Evolutionary conservation across 2,888 invertebrate genomes (phyloP).

Genomic region (Helobdella robusta): DNA sequence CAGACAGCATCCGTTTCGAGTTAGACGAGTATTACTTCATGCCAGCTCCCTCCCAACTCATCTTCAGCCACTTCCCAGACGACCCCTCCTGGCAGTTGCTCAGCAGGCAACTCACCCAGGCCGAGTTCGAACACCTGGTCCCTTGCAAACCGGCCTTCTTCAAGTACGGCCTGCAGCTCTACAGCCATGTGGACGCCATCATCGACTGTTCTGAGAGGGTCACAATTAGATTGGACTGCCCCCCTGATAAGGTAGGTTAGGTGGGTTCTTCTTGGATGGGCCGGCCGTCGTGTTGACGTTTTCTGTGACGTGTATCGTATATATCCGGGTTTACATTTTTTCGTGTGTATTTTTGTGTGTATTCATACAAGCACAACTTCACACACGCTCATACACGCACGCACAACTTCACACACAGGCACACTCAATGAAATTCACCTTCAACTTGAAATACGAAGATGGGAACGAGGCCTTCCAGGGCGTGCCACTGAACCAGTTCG

Average conservation of each 20-base stretch:
- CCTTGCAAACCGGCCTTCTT: slow-evolving; percentile 51
- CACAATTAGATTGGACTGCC: slow-evolving; percentile 46
- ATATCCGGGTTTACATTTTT: too few species aligned
- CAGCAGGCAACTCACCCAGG: slow-evolving; percentile 41
- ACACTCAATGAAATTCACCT: slow-evolving; percentile 46
- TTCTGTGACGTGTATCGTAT: too few species aligned
- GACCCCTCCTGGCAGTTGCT: slow-evolving; percentile 48
- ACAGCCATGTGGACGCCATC: slow-evolving; percentile 47
- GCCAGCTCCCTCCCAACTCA: slow-evolving; percentile 48
- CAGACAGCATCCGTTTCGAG: slow-evolving; percentile 48
- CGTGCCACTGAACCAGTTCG: slow-evolving; percentile 42
- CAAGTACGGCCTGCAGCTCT: slow-evolving; percentile 48
- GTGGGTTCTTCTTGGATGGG: not conserved
- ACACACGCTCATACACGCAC: not conserved
- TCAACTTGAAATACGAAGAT: slow-evolving; percentile 46
- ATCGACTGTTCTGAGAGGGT: slow-evolving; percentile 44
- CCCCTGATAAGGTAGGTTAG: slow-evolving; percentile 37
- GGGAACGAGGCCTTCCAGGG: slow-evolving; percentile 42
- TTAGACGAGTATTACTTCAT: slow-evolving; percentile 50
- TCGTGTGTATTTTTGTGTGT: not conserved
- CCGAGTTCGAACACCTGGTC: slow-evolving; percentile 49
- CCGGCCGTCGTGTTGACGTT: too few species aligned
- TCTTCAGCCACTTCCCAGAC: slow-evolving; percentile 42
- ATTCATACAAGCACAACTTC: too few species aligned
- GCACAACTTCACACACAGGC: slow-evolving; percentile 27